phyloP scores from a whole-genome alignment of 2,113 vertebrate genomes.

The Danionella cerebrum region DNA sequence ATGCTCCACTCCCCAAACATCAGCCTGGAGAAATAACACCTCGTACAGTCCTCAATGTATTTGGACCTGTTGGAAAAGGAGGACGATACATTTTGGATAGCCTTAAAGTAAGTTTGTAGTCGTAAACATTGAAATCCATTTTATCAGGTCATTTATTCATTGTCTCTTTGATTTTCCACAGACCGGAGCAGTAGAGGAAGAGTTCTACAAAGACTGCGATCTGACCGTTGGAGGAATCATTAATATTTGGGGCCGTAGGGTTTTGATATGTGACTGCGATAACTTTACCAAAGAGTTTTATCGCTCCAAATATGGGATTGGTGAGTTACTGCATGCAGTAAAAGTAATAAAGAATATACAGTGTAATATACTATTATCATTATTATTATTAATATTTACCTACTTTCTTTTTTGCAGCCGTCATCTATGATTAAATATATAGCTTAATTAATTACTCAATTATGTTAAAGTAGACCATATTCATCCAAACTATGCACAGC shows the following conservation, averaged over 20 bases:
- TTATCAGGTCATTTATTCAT: no score
- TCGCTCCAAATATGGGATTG: conserved; percentile 75
- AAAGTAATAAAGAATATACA: no score
- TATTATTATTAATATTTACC: no score
- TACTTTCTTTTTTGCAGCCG: no score
- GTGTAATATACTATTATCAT: no score
- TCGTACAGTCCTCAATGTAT: conserved; percentile 75
- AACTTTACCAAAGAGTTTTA: conserved; percentile 86
- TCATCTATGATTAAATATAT: no score
- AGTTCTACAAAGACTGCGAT: conserved; percentile 84
- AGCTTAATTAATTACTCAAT: no score
- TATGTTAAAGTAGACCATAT: no score
- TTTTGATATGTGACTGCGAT: conserved; percentile 82
- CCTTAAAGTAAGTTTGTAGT: conserved; percentile 62
- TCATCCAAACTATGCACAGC: no score
- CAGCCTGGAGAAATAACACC: conserved; percentile 73
- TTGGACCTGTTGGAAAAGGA: conserved; percentile 54
- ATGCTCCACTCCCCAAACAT: conserved; percentile 47
- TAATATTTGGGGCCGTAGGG: conserved; percentile 82
- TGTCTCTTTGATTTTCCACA: conserved; percentile 43
- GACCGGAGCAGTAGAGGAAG: conserved; percentile 69
- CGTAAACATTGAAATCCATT: not conserved
- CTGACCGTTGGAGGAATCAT: conserved; percentile 73
- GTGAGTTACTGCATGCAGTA: conserved; percentile 66
- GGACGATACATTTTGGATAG: conserved; percentile 72